Evolutionary conservation across 2,888 invertebrate species (phyloP).

Genomic region (Osedax frankpressi): DNA sequence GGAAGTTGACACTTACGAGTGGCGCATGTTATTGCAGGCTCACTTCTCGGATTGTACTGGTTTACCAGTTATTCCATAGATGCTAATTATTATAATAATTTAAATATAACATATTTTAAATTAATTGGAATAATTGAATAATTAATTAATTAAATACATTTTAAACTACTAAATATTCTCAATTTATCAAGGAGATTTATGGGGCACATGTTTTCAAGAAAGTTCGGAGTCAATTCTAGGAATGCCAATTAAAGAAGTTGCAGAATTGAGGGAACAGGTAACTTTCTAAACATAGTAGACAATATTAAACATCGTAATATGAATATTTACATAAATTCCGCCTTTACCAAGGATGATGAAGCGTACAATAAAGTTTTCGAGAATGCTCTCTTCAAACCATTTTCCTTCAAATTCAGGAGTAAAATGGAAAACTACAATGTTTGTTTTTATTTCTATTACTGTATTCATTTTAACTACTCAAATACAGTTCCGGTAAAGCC

Average conservation of each 20-base stretch:
- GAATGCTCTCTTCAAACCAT: conserved; percentile 64
- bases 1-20: conserved; percentile 71
- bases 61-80: not conserved
- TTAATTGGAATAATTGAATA: too few species aligned
- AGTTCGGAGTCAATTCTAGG: conserved; percentile 39
- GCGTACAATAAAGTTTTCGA: conserved; percentile 60
- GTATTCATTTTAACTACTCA: too few species aligned
- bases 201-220: conserved; percentile 76
- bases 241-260: conserved; percentile 48
- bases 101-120: too few species aligned
- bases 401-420: conserved; percentile 68
- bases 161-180: too few species aligned
- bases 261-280: conserved; percentile 51
- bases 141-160: too few species aligned
- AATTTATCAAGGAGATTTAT: conserved; percentile 70
- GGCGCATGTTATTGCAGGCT: conserved; percentile 63
- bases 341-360: conserved; percentile 50
- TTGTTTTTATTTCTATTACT: conserved; percentile 35
- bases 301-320: too few species aligned
- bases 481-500: too few species aligned
- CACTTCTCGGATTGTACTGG: not conserved
- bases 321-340: not conserved
- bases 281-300: conserved; percentile 2
- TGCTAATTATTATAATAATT: too few species aligned
- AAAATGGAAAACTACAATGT: conserved; percentile 85